phyloP scores from a whole-genome alignment of 1,140 invertebrate species.

The Choristoneura fumiferana region DNA sequence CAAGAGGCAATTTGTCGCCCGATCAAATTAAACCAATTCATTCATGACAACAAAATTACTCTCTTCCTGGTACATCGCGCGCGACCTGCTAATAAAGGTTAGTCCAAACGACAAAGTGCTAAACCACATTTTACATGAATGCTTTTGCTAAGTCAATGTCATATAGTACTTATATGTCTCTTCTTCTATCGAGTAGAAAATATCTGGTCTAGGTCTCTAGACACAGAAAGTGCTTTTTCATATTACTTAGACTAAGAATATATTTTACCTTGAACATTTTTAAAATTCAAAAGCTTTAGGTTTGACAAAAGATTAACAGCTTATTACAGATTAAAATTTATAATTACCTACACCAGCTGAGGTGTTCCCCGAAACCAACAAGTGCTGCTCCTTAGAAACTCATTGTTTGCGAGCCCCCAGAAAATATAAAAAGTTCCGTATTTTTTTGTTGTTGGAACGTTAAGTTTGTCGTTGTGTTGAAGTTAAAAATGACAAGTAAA shows the following conservation, averaged over 20 bases:
- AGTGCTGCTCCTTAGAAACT: constrained; percentile 63
- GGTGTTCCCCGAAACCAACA: constrained; percentile 24
- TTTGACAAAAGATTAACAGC: constrained; percentile 25
- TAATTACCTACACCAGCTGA: constrained; percentile 38
- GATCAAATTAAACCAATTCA: constrained; percentile 70
- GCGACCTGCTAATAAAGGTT: neutral
- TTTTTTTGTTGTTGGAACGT: neutral
- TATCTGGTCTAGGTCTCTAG: too few relatives aligned
- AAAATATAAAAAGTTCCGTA: neutral
- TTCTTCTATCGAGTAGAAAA: too few relatives aligned
- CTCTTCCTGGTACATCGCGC: constrained; percentile 46
- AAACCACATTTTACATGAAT: too few relatives aligned
- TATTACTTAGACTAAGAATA: too few relatives aligned
- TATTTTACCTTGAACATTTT: too few relatives aligned
- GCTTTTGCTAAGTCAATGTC: too few relatives aligned
- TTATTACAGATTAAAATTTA: constrained; percentile 25
- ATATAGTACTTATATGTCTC: too few relatives aligned
- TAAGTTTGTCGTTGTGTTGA: neutral
- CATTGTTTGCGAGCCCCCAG: constrained; percentile 25
- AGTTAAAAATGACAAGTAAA: neutral
- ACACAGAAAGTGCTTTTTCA: too few relatives aligned
- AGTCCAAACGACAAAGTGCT: too few relatives aligned
- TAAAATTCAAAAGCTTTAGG: too few relatives aligned
- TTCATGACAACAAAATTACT: constrained; percentile 56
- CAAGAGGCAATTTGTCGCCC: constrained; percentile 58